These are phyloP conservation scores for Hoplostethus mediterraneus DNA, from an alignment of 2,797 vertebrate species.

Conservation along the genomic window DNA sequence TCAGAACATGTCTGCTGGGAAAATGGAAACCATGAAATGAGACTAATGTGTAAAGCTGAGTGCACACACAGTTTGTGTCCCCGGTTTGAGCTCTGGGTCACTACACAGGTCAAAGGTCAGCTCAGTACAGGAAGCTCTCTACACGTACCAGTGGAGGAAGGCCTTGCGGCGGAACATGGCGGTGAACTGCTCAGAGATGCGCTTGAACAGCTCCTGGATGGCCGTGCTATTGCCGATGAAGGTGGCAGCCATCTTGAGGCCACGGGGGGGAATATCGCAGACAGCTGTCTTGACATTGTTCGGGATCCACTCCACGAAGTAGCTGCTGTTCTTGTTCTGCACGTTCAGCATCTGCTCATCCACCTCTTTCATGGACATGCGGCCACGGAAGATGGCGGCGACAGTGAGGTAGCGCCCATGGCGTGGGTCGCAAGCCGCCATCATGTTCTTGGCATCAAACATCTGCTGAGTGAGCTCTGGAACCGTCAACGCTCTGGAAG, in stretches of 20 bases:
- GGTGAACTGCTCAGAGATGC: conserved; percentile 90
- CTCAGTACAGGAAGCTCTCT: no score
- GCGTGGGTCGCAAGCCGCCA: conserved; percentile 78
- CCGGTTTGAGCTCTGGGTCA: not conserved
- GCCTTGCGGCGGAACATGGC: conserved; percentile 88
- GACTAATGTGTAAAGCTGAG: not conserved
- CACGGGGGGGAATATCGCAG: conserved; percentile 92
- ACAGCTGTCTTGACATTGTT: conserved; percentile 92
- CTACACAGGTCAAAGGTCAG: no score
- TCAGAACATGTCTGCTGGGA: no score
- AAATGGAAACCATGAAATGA: not conserved
- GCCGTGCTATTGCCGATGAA: conserved; percentile 97
- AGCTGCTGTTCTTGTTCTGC: conserved; percentile 88
- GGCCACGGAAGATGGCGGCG: conserved; percentile 91
- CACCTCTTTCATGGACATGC: conserved; percentile 86
- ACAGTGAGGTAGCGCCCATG: conserved; percentile 86
- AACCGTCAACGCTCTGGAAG: conserved; percentile 66
- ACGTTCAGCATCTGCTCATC: conserved; percentile 78
- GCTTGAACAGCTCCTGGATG: conserved; percentile 96
- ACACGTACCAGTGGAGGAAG: conserved; percentile 85
- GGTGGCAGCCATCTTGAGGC: conserved; percentile 93
- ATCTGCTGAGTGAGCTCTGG: conserved; percentile 81
- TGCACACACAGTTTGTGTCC: not conserved
- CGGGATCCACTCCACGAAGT: conserved; percentile 86
- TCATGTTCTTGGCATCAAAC: conserved; percentile 81